These are phyloP conservation scores for Belgica antarctica DNA, from an alignment of 2,888 invertebrate genomes.

Conservation along the genomic window DNA sequence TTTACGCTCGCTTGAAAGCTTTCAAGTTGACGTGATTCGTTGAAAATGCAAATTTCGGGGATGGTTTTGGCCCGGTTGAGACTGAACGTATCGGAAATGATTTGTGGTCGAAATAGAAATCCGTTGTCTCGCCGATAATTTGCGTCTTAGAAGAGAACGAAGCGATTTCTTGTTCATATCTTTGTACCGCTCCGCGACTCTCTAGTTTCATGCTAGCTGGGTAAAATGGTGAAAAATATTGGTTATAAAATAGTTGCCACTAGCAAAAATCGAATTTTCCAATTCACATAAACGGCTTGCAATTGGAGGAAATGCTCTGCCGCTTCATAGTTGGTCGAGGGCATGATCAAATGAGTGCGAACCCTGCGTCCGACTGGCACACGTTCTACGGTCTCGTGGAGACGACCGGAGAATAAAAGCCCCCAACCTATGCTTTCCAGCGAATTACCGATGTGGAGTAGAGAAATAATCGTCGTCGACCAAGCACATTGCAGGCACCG, in stretches of 20 bases:
- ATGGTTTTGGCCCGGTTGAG: no score
- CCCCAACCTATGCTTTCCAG: constrained; percentile 15
- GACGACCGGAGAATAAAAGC: not conserved
- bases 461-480: not conserved
- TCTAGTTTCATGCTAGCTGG: constrained; percentile 39
- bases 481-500: constrained; percentile 5
- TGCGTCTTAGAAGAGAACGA: not conserved
- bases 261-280: constrained; percentile 43
- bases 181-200: not conserved
- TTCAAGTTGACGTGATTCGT: not conserved
- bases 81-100: no score
- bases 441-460: not conserved
- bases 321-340: constrained; percentile 38
- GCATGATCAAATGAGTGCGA: constrained; percentile 34
- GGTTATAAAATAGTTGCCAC: constrained; percentile 43
- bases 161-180: constrained; percentile 1
- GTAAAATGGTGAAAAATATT: constrained; percentile 44
- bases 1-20: not conserved
- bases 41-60: no score
- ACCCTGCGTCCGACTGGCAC: not conserved
- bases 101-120: no score
- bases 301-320: constrained; percentile 42
- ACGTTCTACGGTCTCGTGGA: not conserved
- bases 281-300: constrained; percentile 42
- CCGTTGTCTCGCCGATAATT: no score